Base-by-base conservation (phyloP, 2,888 invertebrate species). In the Dromius quadrimaculatus region DNA sequence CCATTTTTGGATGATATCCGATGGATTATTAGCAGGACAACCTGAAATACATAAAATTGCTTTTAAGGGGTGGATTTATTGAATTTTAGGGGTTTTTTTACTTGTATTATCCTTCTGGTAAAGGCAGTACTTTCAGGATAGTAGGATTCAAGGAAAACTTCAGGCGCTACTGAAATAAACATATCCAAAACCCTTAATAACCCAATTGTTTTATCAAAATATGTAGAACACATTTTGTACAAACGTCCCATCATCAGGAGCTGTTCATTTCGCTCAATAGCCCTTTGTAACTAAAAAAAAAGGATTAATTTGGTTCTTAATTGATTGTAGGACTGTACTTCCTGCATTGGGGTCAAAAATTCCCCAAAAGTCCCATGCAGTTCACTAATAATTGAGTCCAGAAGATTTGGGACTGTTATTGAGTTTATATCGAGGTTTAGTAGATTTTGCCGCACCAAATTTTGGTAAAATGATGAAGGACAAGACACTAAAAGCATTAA, bases 281-380 rank as follows among this genome's bases (percentile, higher is more conserved):
- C 70, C 23, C 70, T 41, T 36, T 74, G 87, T 86, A 1, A 87
- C 86, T 79, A 84, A 73, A 65, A 86, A 84, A 88, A 87, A 17
- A 87, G 84, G 76, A 88, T 89, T 9, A 1, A 17, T 19, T 45
- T 45, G 9, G 17, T 34, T 43, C 13, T 36, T 6, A 1, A 54
- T n/a, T 32, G 34, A 8, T 41, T 38, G 13, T 23, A 9, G 17
- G 19, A 9, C 11, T 36, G 66, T 77, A 90, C 90, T 85, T 94
- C 93, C 80, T 94, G 94, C 78, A 94, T 85, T 85, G 93, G 89
- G 19, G 92, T 89, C 73, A 94, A 91, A 78, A 94, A 94, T 78
- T 94, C 94, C 0, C 94, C 94, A 79, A 94, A 94, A 0, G 93
- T 91, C 94, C 94, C 94, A 82, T 94, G 94, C 2, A 94, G 84